Percentiles rank a stretch among this genome's conserved stretches.
Evolutionary conservation across 2,888 invertebrate species (phyloP).

Genomic region (Drosophila nigricruria): DNA sequence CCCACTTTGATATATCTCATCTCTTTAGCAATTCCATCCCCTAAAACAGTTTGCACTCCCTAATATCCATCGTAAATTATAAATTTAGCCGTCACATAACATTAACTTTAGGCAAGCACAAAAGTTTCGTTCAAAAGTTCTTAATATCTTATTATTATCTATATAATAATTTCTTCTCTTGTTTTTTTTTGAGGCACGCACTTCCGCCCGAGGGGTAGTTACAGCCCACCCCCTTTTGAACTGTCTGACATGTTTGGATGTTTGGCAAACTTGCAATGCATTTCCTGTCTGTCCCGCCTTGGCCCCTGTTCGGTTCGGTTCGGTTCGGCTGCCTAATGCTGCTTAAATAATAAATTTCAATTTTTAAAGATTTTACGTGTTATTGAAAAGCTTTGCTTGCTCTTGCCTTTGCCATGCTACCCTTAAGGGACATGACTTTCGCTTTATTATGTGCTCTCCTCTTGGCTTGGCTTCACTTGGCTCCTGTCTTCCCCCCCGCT

Average conservation of each 20-base stretch:
- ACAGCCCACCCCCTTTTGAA: not conserved
- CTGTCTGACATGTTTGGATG: slow-evolving; percentile 54
- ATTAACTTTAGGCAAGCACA: slow-evolving; percentile 34
- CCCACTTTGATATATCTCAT: not conserved
- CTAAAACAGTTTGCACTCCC: slow-evolving; percentile 12
- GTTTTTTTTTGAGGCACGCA: slow-evolving; percentile 41
- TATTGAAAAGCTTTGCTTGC: slow-evolving; percentile 71
- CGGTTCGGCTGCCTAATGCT: slow-evolving; percentile 20
- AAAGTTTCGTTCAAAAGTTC: slow-evolving; percentile 54
- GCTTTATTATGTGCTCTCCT: slow-evolving; percentile 69
- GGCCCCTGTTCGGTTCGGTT: not conserved
- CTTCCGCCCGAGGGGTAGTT: slow-evolving; percentile 45
- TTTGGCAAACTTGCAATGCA: slow-evolving; percentile 60
- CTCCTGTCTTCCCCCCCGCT: not conserved
- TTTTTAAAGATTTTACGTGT: slow-evolving; percentile 74
- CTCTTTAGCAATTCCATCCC: slow-evolving; percentile 1
- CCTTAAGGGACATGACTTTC: slow-evolving; percentile 76
- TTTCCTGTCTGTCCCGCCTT: slow-evolving; percentile 47
- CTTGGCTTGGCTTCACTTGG: slow-evolving; percentile 7
- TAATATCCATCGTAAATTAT: slow-evolving; percentile 67
- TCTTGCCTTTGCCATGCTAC: slow-evolving; percentile 31
- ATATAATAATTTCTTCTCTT: slow-evolving; percentile 45
- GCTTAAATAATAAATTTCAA: slow-evolving; percentile 77
- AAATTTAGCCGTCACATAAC: slow-evolving; percentile 57
- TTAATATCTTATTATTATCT: slow-evolving; percentile 71